phyloP scores from a whole-genome alignment of 2,888 invertebrate genomes.

The Griposia aprilina region DNA sequence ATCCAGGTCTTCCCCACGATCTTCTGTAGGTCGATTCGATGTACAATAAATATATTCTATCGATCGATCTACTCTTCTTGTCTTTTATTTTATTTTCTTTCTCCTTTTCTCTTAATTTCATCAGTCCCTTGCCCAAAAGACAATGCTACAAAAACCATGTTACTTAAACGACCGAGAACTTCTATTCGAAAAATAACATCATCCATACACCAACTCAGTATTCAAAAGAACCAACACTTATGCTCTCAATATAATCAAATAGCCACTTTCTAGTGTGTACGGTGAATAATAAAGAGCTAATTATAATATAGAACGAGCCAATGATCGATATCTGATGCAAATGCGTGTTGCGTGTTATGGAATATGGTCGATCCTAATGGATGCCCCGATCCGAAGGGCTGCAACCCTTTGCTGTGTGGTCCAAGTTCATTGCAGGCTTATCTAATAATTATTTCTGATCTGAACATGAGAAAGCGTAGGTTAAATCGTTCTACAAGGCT shows the following conservation, averaged over 20 bases:
- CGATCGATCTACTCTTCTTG: neutral
- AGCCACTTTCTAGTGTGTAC: slow-evolving; percentile 30
- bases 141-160: neutral
- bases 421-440: slow-evolving; percentile 36
- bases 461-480: too few species aligned
- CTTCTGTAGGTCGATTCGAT: too few species aligned
- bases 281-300: slow-evolving; percentile 59
- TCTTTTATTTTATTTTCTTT: fast-evolving
- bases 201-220: neutral
- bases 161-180: neutral
- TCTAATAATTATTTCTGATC: neutral
- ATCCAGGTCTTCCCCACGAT: too few species aligned
- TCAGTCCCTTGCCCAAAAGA: too few species aligned
- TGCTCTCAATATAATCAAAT: neutral
- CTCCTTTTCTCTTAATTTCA: neutral
- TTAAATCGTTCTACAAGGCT: neutral
- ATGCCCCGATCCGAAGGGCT: slow-evolving; percentile 64
- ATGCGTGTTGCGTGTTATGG: slow-evolving; percentile 67
- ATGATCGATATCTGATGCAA: slow-evolving; percentile 72
- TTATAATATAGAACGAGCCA: slow-evolving; percentile 59
- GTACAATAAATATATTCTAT: too few species aligned
- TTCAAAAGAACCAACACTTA: neutral
- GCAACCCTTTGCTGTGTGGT: slow-evolving; percentile 56
- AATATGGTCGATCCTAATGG: slow-evolving; percentile 78
- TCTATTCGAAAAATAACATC: neutral